Evolutionary conservation across 2,797 vertebrate genomes (phyloP).

Genomic region (Tenualosa ilisha): DNA sequence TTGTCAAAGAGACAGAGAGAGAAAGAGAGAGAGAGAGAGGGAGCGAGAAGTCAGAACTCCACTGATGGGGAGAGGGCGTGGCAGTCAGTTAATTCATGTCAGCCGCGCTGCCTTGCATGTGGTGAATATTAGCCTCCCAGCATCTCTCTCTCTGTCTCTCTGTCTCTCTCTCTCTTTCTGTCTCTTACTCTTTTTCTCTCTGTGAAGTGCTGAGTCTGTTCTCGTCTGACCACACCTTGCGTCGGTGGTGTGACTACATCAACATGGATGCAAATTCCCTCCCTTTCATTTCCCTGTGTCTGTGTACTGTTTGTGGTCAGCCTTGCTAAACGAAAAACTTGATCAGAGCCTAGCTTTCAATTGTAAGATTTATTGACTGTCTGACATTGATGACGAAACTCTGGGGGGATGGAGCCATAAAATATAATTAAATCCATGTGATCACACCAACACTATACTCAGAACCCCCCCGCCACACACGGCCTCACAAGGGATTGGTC

Average conservation of each 20-base stretch:
- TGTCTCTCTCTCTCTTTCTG: background rate
- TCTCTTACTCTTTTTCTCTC: background rate
- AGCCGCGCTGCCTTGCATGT: background rate
- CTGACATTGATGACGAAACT: conserved; percentile 46
- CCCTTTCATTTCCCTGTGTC: background rate
- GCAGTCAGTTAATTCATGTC: background rate
- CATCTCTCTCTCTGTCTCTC: background rate
- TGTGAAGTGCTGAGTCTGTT: background rate
- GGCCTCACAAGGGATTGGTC: background rate
- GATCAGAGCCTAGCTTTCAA: conserved; percentile 22
- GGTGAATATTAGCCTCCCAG: background rate
- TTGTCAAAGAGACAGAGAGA: background rate
- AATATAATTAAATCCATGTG: conserved; percentile 60
- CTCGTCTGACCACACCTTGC: background rate
- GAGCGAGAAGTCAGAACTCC: background rate
- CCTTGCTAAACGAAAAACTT: background rate
- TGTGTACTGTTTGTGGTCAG: background rate
- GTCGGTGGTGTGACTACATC: background rate
- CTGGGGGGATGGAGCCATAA: conserved; percentile 44
- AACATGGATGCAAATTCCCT: background rate
- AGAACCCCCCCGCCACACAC: conserved; percentile 18
- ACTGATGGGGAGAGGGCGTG: background rate
- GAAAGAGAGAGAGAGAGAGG: too few species aligned
- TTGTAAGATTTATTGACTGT: conserved; percentile 33
- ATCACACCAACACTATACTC: conserved; percentile 35